These are phyloP conservation scores for Nesidiocoris tenuis DNA, from an alignment of 2,888 invertebrate species.

Conservation along the genomic window DNA sequence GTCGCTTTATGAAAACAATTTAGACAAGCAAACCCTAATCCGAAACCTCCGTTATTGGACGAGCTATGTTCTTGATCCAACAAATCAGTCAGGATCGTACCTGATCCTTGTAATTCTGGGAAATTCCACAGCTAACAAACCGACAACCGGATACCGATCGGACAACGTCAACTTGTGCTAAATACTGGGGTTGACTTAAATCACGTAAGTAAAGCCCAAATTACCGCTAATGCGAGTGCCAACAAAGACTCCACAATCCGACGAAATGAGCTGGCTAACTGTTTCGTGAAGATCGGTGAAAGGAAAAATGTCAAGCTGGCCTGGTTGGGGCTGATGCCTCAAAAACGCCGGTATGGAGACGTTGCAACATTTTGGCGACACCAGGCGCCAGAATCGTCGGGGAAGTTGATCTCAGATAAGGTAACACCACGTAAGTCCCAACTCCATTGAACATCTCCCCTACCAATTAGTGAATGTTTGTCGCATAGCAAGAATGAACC, in stretches of 20 bases:
- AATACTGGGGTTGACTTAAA: neutral
- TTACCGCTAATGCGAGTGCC: neutral
- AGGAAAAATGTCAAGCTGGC: neutral
- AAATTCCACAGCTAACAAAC: neutral
- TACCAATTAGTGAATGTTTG: no score
- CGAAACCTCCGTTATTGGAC: neutral
- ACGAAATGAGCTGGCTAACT: neutral
- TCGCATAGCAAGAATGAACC: no score
- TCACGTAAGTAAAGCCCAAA: neutral
- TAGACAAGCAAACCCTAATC: neutral
- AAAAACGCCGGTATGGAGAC: no score
- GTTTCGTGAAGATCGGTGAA: neutral
- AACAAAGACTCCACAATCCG: neutral
- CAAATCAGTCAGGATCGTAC: neutral
- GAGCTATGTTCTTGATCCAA: no score
- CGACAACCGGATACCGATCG: no score
- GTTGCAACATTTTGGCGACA: neutral
- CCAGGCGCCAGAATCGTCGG: neutral
- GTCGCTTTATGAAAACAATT: neutral
- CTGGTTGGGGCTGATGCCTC: no score
- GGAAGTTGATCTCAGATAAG: neutral
- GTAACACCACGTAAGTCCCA: no score
- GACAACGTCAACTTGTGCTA: neutral
- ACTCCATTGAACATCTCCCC: no score
- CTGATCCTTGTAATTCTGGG: neutral